Conservation (phyloP, 2,113 vertebrate species). For the Ceratotherium simum region DNA sequence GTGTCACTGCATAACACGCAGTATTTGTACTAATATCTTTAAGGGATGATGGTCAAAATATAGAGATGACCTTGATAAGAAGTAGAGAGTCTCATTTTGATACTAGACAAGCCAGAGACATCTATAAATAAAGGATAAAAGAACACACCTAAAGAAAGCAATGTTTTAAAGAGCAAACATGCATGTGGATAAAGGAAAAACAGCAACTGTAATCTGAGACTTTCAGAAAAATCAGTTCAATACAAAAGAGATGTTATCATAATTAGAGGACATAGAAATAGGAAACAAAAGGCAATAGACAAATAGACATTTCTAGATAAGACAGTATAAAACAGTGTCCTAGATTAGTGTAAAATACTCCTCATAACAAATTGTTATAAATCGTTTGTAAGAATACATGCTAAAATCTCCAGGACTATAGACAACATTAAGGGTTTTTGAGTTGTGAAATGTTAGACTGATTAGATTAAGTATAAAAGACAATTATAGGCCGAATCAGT, state of each 20-base stretch:
- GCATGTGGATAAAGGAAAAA: background rate
- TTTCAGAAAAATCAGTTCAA: background rate
- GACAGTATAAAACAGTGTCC: background rate
- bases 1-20: background rate
- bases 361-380: background rate
- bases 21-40: background rate
- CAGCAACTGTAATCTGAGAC: background rate
- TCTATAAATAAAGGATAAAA: constrained; percentile 13
- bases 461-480: background rate
- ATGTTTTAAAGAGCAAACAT: background rate
- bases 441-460: background rate
- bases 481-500: background rate
- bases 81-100: background rate
- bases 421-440: background rate
- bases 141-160: background rate
- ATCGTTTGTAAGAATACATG: background rate
- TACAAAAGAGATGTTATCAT: background rate
- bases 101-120: background rate
- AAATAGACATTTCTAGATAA: background rate
- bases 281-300: background rate
- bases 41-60: background rate
- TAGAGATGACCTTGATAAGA: background rate
- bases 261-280: background rate
- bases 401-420: background rate
- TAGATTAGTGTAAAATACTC: background rate